phyloP scores from a whole-genome alignment of 2,888 invertebrate species.

The Dicyrtoma fusca region DNA sequence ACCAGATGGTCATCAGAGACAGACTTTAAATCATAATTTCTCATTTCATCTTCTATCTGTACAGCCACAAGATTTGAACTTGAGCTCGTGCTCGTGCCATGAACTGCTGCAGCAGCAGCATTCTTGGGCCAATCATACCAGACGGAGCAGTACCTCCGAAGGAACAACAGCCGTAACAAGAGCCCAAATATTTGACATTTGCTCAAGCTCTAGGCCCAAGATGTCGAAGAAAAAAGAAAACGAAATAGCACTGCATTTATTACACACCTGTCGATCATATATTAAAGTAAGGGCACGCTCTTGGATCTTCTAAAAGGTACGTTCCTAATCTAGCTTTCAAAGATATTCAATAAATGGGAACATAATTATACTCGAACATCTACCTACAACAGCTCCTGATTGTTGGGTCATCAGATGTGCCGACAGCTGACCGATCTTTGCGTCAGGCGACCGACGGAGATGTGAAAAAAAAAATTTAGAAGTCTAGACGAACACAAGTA shows the following conservation, averaged over 20 bases:
- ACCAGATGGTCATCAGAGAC: constrained; percentile 24
- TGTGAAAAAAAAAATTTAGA: too few species aligned
- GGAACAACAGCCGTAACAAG: neutral
- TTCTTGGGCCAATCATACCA: constrained; percentile 13
- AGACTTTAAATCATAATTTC: constrained; percentile 13
- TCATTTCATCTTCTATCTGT: constrained; percentile 1
- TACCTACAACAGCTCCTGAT: too few species aligned
- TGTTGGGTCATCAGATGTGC: too few species aligned
- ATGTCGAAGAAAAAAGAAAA: constrained; percentile 12
- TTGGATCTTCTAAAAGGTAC: constrained; percentile 4
- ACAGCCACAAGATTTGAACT: constrained; percentile 11
- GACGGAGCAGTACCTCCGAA: neutral
- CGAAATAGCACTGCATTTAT: constrained; percentile 41
- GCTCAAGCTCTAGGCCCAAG: neutral
- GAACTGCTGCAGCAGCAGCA: constrained; percentile 8
- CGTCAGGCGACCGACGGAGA: too few species aligned
- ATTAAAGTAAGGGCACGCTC: constrained; percentile 48
- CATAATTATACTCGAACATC: too few species aligned
- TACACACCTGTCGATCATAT: constrained; percentile 49
- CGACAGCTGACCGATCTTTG: too few species aligned
- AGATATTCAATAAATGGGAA: too few species aligned
- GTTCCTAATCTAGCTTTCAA: too few species aligned
- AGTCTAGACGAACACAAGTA: too few species aligned
- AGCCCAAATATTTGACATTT: neutral
- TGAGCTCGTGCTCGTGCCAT: constrained; percentile 16